Evolutionary conservation across 2,888 invertebrate genomes (phyloP).

Genomic region (Sminthurides aquaticus): DNA sequence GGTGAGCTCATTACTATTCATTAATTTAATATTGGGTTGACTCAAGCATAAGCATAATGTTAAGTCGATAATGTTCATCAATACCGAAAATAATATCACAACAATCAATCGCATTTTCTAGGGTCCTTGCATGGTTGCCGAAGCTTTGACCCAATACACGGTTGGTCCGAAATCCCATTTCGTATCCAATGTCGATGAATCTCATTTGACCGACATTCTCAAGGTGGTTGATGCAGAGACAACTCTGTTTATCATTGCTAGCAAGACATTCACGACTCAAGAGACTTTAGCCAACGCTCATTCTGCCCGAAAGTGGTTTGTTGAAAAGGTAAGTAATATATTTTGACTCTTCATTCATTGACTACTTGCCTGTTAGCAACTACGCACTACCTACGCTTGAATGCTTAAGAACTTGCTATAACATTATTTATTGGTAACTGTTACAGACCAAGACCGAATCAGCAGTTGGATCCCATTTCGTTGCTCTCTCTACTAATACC

Average conservation of each 20-base stretch:
- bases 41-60: neutral
- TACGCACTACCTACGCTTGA: neutral
- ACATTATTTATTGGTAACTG: neutral
- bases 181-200: slow-evolving; percentile 98
- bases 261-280: slow-evolving; percentile 98
- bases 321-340: slow-evolving; percentile 66
- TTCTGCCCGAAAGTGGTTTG: slow-evolving; percentile 94
- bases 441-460: slow-evolving; percentile 38
- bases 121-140: slow-evolving; percentile 98
- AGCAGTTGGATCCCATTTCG: slow-evolving; percentile 92
- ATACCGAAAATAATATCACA: neutral
- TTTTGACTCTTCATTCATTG: too few species aligned
- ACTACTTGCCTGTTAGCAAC: neutral
- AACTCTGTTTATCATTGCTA: slow-evolving; percentile 94
- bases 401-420: neutral
- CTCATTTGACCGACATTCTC: slow-evolving; percentile 88
- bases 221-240: slow-evolving; percentile 86
- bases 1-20: slow-evolving; percentile 49
- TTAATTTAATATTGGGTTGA: neutral
- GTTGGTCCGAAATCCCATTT: slow-evolving; percentile 84
- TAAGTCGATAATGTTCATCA: neutral
- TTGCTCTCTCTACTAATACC: slow-evolving; percentile 92
- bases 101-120: slow-evolving; percentile 44
- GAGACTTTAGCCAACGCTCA: slow-evolving; percentile 99
- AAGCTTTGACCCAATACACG: slow-evolving; percentile 86